Evolutionary conservation across 37 sponge, comb jelly and placozoan species (phyloP).

Genomic region (Spongilla lacustris): DNA sequence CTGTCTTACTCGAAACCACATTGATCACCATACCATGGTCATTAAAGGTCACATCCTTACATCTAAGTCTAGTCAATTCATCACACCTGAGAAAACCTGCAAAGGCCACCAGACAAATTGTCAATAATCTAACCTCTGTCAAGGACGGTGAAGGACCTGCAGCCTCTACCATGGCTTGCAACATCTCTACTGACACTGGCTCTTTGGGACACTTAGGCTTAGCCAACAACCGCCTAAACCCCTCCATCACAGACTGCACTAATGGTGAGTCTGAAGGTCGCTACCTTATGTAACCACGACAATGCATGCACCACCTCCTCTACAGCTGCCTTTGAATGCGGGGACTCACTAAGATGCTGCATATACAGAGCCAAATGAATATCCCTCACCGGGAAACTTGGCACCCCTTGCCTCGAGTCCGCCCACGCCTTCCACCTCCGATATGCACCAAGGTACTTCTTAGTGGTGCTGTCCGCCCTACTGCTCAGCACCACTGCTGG

Average conservation of each 20-base stretch:
- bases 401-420: background rate
- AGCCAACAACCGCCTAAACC: too few species aligned
- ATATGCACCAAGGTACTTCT: slow-evolving; percentile 44
- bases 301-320: slow-evolving; percentile 30
- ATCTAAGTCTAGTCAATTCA: slow-evolving; percentile 5
- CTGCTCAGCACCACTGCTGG: slow-evolving; percentile 19
- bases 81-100: background rate
- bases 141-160: background rate
- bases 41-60: slow-evolving; percentile 2
- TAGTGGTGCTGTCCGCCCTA: slow-evolving; percentile 34
- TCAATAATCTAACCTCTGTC: background rate
- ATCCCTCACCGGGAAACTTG: slow-evolving; percentile 9
- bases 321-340: slow-evolving; percentile 20
- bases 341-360: slow-evolving; percentile 2
- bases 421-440: slow-evolving; percentile 42
- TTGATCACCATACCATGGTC: background rate
- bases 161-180: too few species aligned
- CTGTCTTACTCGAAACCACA: slow-evolving; percentile 7
- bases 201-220: too few species aligned
- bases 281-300: slow-evolving; percentile 12
- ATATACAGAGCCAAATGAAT: slow-evolving; percentile 33
- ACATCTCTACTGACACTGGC: too few species aligned
- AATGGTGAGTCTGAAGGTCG: too few species aligned
- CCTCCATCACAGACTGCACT: too few species aligned
- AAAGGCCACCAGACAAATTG: background rate